A percentile compares a stretch with the other conserved stretches of the same genome.
phyloP scores from a whole-genome alignment of 2,888 invertebrate species.

The Apodemia hepburni region DNA sequence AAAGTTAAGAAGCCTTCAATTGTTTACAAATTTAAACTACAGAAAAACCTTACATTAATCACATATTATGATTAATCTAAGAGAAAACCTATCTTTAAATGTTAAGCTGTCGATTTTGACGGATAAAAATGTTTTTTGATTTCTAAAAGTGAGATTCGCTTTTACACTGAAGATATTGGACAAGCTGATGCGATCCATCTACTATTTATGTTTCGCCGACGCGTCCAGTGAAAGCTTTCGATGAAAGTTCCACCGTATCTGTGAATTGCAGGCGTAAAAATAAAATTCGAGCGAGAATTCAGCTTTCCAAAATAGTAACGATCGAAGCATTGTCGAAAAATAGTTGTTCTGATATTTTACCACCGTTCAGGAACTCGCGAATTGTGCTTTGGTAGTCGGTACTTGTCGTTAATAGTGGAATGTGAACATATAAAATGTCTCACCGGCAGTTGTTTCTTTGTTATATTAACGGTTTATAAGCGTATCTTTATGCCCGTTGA shows the following conservation, averaged over 20 bases:
- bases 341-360: conserved; percentile 31
- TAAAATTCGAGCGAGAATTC: conserved; percentile 57
- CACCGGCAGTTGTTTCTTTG: no score
- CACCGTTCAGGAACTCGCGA: conserved; percentile 17
- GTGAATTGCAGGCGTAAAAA: conserved; percentile 71
- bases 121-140: neutral
- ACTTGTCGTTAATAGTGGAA: neutral
- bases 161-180: no score
- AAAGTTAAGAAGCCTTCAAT: neutral
- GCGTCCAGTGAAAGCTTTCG: conserved; percentile 61
- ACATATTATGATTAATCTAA: no score
- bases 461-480: no score
- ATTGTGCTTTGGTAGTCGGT: conserved; percentile 14
- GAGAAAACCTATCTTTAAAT: no score
- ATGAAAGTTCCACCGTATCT: conserved; percentile 75
- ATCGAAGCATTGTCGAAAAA: conserved; percentile 27
- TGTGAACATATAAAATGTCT: neutral
- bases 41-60: no score
- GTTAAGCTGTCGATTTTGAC: neutral
- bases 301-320: conserved; percentile 49
- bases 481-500: no score
- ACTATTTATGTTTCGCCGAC: conserved; percentile 58
- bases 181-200: conserved; percentile 26
- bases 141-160: no score
- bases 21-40: neutral